These are phyloP conservation scores for Sesamia inferens DNA, from an alignment of 2,888 invertebrate species.

Conservation along the genomic window DNA sequence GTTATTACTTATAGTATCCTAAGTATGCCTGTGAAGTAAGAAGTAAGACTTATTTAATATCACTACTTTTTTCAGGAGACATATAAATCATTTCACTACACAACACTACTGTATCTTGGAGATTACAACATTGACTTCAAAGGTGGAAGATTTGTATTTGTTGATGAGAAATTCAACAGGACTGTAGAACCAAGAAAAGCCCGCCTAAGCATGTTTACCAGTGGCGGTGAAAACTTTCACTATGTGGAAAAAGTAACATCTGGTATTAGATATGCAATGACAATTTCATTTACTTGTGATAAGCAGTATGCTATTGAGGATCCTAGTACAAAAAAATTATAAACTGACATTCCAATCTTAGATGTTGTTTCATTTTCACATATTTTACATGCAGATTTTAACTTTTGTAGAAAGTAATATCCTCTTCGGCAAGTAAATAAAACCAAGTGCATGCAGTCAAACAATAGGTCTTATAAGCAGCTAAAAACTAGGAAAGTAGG, in stretches of 20 bases:
- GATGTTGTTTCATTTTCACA: conserved; percentile 30
- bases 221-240: conserved; percentile 96
- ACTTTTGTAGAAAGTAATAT: background rate
- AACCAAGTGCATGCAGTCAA: background rate
- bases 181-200: conserved; percentile 95
- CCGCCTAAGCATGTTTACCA: conserved; percentile 95
- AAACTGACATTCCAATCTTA: conserved; percentile 62
- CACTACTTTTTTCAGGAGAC: conserved; percentile 91
- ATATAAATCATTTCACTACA: conserved; percentile 96
- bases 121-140: conserved; percentile 94
- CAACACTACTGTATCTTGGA: conserved; percentile 94
- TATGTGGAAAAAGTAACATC: conserved; percentile 94
- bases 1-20: no score
- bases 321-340: conserved; percentile 70
- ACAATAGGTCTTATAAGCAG: background rate
- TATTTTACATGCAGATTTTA: background rate
- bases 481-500: background rate
- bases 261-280: conserved; percentile 95
- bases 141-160: conserved; percentile 95
- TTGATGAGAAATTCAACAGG: conserved; percentile 91
- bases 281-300: conserved; percentile 96
- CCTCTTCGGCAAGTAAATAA: background rate
- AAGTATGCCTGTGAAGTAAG: no score
- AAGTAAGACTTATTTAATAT: no score
- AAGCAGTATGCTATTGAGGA: conserved; percentile 91